These are phyloP conservation scores for Lepilemur septentrionalis DNA, from an alignment of 2,797 vertebrate species.

Conservation along the genomic window DNA sequence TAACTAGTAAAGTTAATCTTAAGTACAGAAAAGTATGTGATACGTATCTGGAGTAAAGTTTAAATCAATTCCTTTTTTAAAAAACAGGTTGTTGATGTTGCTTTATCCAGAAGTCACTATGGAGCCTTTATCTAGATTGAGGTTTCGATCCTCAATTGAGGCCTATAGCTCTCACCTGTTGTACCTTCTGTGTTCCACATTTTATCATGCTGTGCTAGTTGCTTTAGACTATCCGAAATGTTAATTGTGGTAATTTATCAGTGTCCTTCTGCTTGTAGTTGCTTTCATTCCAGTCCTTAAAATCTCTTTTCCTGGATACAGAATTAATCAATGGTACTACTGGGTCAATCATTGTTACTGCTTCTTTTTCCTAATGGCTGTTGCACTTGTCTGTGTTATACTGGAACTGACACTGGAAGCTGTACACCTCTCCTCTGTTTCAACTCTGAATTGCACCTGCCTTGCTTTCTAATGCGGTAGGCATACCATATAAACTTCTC, in stretches of 20 bases:
- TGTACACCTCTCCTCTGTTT: not conserved
- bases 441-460: not conserved
- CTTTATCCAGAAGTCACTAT: not conserved
- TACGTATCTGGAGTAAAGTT: not conserved
- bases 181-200: slow-evolving; percentile 50
- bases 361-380: slow-evolving; percentile 49
- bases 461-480: not conserved
- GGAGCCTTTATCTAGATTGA: slow-evolving; percentile 39
- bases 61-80: slow-evolving; percentile 10
- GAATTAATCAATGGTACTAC: slow-evolving; percentile 68
- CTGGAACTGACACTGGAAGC: slow-evolving; percentile 21
- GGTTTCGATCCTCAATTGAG: slow-evolving; percentile 36
- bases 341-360: slow-evolving; percentile 49
- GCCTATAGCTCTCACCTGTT: slow-evolving; percentile 61
- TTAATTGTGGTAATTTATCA: slow-evolving; percentile 75
- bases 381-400: slow-evolving; percentile 5
- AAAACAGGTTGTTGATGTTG: not conserved
- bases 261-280: slow-evolving; percentile 54
- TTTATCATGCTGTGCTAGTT: slow-evolving; percentile 66
- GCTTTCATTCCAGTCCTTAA: slow-evolving; percentile 64
- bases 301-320: slow-evolving; percentile 51
- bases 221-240: slow-evolving; percentile 70
- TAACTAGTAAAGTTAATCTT: not conserved
- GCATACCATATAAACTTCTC: not conserved
- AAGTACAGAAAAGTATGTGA: not conserved